Conservation (phyloP, 2,113 vertebrate species). For the Amphiprion ocellaris region DNA sequence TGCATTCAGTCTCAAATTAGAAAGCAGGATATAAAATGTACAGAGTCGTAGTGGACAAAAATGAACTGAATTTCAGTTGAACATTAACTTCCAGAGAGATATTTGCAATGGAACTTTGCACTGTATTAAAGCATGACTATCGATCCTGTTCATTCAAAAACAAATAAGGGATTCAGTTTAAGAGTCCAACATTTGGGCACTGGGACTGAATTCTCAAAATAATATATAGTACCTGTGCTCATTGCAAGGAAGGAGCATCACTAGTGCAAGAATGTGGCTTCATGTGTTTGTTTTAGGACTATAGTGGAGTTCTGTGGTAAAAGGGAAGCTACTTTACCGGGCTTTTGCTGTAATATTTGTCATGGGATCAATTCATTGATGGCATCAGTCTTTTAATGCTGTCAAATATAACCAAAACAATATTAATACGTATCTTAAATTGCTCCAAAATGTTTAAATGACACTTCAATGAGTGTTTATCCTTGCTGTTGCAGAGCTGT, state of each 20-base stretch:
- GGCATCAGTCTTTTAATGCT: not conserved
- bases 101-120: too few species aligned
- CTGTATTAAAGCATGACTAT: too few species aligned
- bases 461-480: not conserved
- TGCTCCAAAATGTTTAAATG: not conserved
- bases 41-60: too few species aligned
- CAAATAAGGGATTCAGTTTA: too few species aligned
- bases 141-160: too few species aligned
- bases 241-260: not conserved
- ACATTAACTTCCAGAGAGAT: too few species aligned
- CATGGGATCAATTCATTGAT: not conserved
- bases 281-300: not conserved
- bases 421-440: not conserved
- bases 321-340: not conserved
- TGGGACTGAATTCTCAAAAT: not conserved
- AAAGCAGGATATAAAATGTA: too few species aligned
- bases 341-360: not conserved
- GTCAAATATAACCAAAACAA: not conserved
- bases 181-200: not conserved
- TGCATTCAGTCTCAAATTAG: too few species aligned
- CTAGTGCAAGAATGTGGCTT: not conserved
- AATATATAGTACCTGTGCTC: not conserved
- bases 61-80: too few species aligned
- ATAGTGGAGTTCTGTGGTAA: not conserved
- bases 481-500: slow-evolving; percentile 8